Base-by-base conservation (phyloP, 35 echinoderm and acorn worm species). In the Stichopus chloronotus region DNA sequence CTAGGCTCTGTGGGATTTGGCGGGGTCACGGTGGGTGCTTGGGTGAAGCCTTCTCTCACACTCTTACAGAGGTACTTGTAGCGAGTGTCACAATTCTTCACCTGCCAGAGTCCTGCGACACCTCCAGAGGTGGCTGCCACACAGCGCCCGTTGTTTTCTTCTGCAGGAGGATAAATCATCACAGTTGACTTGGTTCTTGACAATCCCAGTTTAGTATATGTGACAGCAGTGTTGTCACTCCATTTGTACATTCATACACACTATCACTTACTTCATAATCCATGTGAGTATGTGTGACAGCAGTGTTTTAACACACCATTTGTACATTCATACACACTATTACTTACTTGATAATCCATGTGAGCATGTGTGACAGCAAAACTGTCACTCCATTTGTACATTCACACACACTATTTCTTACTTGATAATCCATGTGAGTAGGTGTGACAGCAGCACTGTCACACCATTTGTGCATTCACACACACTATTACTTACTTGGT, bases 1-100 rank as follows among this genome's bases (percentile, higher is more conserved):
- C 16, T 92, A 14, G 97, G 97, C 5, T 83, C 19, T 0, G 97
- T 99, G 5, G 94, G 92, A 61, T 78, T 23, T n/a, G 88, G 91
- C 4, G 78, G 56, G 3, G 88, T 86, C 13, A 93, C 87, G 5
- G 94, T 87, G 3, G 95, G 95, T 19, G 88, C 81, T 16, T 83
- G 88, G 5, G 97, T 95, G 92, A 84, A 99, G 14, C 97, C 95
- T 0, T 57, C 21, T 55, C 97, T 87, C 12, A 78, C 81, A 30
- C 78, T 91, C 79, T 99, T 92, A 92, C 97, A 99, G n/a, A 99
- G 79, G 71, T 99, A 99, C 63, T 92, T 92, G 11, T 80, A 79
- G 5, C 25, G 24, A 4, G 81, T 56, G 53, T 65, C 54, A 55
- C 97, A 99, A 55, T 71, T 78, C 5, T 55, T 57, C 72, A 92